Evolutionary conservation across 2,797 vertebrate genomes (phyloP).

Genomic region (Champsocephalus gunnari): DNA sequence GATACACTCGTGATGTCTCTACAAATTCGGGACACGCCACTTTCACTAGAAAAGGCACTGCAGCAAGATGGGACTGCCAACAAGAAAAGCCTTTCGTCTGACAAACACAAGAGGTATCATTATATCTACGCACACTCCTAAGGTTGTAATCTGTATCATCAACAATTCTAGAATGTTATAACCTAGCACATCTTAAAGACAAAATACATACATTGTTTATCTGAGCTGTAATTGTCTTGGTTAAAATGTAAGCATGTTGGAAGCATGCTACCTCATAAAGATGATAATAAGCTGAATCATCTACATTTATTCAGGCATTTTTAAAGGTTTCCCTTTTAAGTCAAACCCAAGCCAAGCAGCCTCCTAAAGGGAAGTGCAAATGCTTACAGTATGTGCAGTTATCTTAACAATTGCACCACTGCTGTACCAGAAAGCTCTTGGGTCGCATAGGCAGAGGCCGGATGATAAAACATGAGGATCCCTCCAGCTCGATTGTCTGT

Average conservation of each 20-base stretch:
- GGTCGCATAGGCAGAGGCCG: constrained; percentile 14
- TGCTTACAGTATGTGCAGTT: constrained; percentile 8
- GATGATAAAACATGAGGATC: constrained; percentile 44
- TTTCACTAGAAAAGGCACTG: constrained; percentile 90
- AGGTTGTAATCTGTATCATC: background rate
- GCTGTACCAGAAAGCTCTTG: constrained; percentile 30
- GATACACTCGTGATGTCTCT: constrained; percentile 94
- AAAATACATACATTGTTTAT: background rate
- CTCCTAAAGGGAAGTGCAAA: constrained; percentile 5
- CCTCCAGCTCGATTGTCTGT: constrained; percentile 27
- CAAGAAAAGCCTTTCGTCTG: constrained; percentile 89
- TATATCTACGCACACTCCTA: background rate
- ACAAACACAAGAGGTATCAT: constrained; percentile 93
- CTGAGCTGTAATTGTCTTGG: background rate
- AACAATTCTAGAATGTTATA: background rate
- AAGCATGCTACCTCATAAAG: background rate
- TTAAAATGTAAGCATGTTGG: background rate
- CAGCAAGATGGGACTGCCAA: constrained; percentile 90
- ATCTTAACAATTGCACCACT: constrained; percentile 4
- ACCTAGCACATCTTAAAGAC: too few species aligned
- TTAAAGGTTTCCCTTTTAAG: background rate
- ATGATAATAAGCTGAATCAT: constrained; percentile 2
- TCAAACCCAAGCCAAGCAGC: background rate
- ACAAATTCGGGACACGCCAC: constrained; percentile 89
- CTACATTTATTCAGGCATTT: background rate